These are phyloP conservation scores for Temnopleurus reevesii DNA, from an alignment of 53 echinoderm and acorn worm genomes.

Conservation along the genomic window DNA sequence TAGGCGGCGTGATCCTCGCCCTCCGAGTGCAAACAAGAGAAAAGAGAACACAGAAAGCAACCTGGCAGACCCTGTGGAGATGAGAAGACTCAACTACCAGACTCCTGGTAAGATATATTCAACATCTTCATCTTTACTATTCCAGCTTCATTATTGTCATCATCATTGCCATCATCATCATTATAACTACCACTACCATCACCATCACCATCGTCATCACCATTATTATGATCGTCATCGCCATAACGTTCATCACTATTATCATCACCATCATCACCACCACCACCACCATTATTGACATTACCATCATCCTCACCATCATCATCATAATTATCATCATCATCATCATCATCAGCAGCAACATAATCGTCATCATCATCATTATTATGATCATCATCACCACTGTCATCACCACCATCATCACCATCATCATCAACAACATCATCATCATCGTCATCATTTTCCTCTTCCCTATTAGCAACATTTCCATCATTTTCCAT, in stretches of 20 bases:
- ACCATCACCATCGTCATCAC: background rate
- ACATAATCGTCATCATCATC: too few relatives aligned
- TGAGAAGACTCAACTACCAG: constrained; percentile 97
- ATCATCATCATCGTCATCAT: too few relatives aligned
- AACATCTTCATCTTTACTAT: background rate
- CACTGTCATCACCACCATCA: too few relatives aligned
- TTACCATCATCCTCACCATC: too few relatives aligned
- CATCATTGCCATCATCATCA: background rate
- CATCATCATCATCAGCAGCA: too few relatives aligned
- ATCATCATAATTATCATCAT: too few relatives aligned
- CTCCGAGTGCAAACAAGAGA: constrained; percentile 61
- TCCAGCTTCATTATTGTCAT: background rate
- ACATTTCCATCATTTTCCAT: too few relatives aligned
- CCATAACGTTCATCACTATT: background rate
- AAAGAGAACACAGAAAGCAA: constrained; percentile 75
- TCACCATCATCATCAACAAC: too few relatives aligned
- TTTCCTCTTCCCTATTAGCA: too few relatives aligned
- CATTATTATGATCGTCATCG: background rate
- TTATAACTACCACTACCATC: background rate
- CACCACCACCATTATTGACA: too few relatives aligned
- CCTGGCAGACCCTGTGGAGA: constrained; percentile 92
- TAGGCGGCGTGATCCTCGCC: constrained; percentile 46
- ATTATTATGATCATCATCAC: too few relatives aligned
- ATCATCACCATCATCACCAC: background rate
- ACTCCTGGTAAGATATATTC: constrained; percentile 70